Percentiles rank a stretch among this genome's conserved stretches.
Conservation (phyloP, 2,888 invertebrate species). For the Cyaniris semiargus region DNA sequence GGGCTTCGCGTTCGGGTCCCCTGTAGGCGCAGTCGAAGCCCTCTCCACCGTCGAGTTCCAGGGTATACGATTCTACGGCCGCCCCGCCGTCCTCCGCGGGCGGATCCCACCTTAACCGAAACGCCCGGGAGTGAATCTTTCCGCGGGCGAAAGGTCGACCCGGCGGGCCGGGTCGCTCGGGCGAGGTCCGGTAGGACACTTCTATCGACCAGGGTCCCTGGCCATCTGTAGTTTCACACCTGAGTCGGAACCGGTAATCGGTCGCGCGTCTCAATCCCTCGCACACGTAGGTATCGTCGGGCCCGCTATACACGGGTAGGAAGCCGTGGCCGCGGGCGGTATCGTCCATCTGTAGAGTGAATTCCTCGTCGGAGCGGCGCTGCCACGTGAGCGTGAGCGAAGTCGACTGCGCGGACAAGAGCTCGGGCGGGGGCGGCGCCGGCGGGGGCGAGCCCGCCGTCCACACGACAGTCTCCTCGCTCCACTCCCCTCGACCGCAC, state of each 20-base stretch:
- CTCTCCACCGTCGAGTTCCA: conserved; percentile 86
- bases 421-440: conserved; percentile 87
- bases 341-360: conserved; percentile 90
- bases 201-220: conserved; percentile 90
- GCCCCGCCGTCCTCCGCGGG: conserved; percentile 88
- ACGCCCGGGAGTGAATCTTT: conserved; percentile 88
- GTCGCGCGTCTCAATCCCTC: conserved; percentile 86
- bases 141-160: conserved; percentile 89
- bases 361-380: conserved; percentile 88
- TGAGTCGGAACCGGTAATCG: conserved; percentile 90
- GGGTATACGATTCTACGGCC: conserved; percentile 83
- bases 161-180: conserved; percentile 89
- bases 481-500: conserved; percentile 87
- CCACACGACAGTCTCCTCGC: conserved; percentile 83
- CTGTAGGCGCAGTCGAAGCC: conserved; percentile 88
- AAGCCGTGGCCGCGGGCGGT: conserved; percentile 87
- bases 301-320: conserved; percentile 89
- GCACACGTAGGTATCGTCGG: conserved; percentile 85
- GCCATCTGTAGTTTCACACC: conserved; percentile 91
- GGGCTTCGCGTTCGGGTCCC: conserved; percentile 88
- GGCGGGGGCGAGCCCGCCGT: conserved; percentile 90
- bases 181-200: conserved; percentile 87
- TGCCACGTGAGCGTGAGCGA: conserved; percentile 88
- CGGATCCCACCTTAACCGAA: conserved; percentile 91
- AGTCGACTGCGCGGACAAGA: conserved; percentile 82